Conservation (phyloP, 2,113 vertebrate genomes). For the Pelobates fuscus region DNA sequence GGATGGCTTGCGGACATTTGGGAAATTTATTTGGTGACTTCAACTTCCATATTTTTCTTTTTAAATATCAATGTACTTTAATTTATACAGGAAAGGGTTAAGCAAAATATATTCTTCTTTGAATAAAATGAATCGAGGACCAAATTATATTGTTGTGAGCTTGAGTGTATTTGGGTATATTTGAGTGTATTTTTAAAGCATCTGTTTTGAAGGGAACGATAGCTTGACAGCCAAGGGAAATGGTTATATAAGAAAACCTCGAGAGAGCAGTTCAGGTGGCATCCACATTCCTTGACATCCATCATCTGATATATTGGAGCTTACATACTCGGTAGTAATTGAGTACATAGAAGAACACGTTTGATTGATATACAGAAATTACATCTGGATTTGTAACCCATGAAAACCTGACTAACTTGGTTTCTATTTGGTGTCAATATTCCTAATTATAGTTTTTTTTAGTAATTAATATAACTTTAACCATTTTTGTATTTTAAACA, state of each 20-base stretch:
- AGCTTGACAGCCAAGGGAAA: constrained; percentile 18
- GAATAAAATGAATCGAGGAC: constrained; percentile 11
- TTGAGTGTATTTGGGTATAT: too few species aligned
- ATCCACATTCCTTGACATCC: constrained; percentile 10
- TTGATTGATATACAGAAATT: background rate
- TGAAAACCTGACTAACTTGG: background rate
- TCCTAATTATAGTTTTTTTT: background rate
- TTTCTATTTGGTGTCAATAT: background rate
- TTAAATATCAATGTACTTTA: too few species aligned
- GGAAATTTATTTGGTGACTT: too few species aligned
- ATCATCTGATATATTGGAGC: constrained; percentile 25
- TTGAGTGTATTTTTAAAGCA: background rate
- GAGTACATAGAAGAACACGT: background rate
- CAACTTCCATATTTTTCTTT: too few species aligned
- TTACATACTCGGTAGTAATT: background rate
- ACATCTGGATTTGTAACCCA: too few species aligned
- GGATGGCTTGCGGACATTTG: too few species aligned
- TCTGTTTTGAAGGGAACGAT: background rate
- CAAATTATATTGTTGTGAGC: background rate
- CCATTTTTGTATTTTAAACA: too few species aligned
- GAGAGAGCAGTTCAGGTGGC: constrained; percentile 14
- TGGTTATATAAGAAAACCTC: constrained; percentile 22
- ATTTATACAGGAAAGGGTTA: background rate
- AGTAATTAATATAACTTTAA: too few species aligned
- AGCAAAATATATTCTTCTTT: background rate